Evolutionary conservation across 2,888 invertebrate genomes (phyloP), one percentile per base, ranked within the genome.

Genomic region (Drosophila gaucha): DNA sequence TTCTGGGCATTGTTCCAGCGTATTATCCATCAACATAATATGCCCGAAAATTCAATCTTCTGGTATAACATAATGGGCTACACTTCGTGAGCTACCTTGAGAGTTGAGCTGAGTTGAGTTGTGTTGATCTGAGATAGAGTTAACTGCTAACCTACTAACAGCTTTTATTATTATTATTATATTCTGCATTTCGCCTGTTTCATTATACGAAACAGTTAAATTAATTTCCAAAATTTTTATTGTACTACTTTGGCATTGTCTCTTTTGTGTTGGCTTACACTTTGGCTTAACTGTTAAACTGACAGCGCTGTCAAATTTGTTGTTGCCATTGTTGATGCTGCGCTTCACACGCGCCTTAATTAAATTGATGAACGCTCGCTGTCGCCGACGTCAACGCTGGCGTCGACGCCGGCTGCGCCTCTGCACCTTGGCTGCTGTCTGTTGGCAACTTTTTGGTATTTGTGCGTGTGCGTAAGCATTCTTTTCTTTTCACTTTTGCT

Each of bases 401-500:
- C 8, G 39, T n/a, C 31, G n/a, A 16, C 12, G 31, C 31, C 31
- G 4, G 31, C 16, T 36, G 14, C 54, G n/a, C 33, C 16, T 6
- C 60, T 16, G 8, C 20, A 9, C 12, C 41, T 41, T 39, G 3
- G 56, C 20, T 30, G 5, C 20, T 10, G 43, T 2, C 35, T 26
- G 58, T n/a, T 36, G 58, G 47, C n/a, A n/a, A 50, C 50, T 44
- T 59, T 60, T 67, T 33, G 31, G 58, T 22, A 18, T 16, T 55
- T 60, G 63, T 78, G 80, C 85, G 76, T 84, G 78, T 78, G 80
- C 69, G 68, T 67, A 47, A 54, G 54, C 56, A 78, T 80, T 80
- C 80, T 80, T 80, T 84, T 80, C 80, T 80, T 80, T 80, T 80
- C 80, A 80, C 80, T 80, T 80, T 82, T 69, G 49, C 59, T 41